phyloP scores from a whole-genome alignment of 2,113 vertebrate genomes.

The Pomatostomus ruficeps region DNA sequence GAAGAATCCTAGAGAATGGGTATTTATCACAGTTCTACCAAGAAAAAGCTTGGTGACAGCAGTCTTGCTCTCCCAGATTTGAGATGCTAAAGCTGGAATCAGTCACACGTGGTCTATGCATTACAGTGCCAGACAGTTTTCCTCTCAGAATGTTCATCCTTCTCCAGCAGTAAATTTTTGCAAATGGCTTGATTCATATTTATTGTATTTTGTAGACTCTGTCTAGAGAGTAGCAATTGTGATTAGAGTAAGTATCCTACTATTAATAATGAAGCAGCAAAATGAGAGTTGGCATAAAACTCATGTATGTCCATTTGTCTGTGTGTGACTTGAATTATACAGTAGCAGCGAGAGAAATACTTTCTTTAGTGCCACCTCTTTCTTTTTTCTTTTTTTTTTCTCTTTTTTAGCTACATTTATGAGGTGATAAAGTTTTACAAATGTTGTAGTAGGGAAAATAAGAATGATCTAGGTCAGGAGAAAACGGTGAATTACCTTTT shows the following conservation, averaged over 20 bases:
- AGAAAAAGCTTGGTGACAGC: not conserved
- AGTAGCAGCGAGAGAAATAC: not conserved
- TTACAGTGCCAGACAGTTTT: not conserved
- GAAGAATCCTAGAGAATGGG: not conserved
- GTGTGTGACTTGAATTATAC: not conserved
- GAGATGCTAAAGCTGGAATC: not conserved
- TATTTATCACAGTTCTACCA: not conserved
- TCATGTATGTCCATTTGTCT: not conserved
- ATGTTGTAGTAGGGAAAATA: not conserved
- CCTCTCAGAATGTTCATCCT: not conserved
- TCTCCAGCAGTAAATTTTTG: not conserved
- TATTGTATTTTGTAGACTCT: not conserved
- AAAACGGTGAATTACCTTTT: not conserved
- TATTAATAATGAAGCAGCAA: not conserved
- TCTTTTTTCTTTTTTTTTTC: not conserved
- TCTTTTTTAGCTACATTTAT: not conserved
- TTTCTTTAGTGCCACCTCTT: not conserved
- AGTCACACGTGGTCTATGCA: not conserved
- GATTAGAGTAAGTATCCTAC: not conserved
- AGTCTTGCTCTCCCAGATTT: not conserved
- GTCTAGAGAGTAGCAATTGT: not conserved
- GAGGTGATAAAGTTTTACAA: not conserved
- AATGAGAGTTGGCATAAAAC: not conserved
- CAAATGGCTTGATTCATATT: constrained; percentile 9
- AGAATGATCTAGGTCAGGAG: not conserved